phyloP scores from a whole-genome alignment of 2,888 invertebrate genomes.

The Congeria kusceri region DNA sequence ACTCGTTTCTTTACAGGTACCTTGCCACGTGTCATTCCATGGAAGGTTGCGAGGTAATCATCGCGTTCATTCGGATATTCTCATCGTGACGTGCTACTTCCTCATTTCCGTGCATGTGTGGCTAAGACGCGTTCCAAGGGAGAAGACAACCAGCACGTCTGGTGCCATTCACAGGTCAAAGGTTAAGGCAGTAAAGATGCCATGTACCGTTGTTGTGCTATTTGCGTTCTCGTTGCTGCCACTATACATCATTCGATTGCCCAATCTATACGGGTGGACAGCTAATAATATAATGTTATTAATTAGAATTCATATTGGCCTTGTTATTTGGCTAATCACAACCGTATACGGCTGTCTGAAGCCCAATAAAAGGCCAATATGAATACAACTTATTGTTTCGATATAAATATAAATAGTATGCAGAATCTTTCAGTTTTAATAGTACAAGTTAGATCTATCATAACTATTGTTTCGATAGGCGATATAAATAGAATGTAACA shows the following conservation, averaged over 20 bases:
- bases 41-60: conserved; percentile 93
- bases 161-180: conserved; percentile 91
- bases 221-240: conserved; percentile 97
- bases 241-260: conserved; percentile 94
- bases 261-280: conserved; percentile 39
- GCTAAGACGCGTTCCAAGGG: conserved; percentile 94
- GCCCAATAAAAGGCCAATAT: too few species aligned
- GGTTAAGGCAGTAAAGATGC: conserved; percentile 97
- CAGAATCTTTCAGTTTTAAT: too few species aligned
- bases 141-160: conserved; percentile 88
- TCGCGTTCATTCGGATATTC: conserved; percentile 94
- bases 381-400: too few species aligned
- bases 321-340: too few species aligned
- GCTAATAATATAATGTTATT: too few species aligned
- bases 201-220: conserved; percentile 95
- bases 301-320: too few species aligned
- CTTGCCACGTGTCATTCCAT: conserved; percentile 98
- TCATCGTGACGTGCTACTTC: conserved; percentile 96
- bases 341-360: too few species aligned
- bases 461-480: too few species aligned
- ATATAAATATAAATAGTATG: too few species aligned
- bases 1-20: conserved; percentile 91
- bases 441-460: too few species aligned
- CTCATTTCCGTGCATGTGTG: conserved; percentile 96
- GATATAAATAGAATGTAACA: too few species aligned